Evolutionary conservation across 2,797 vertebrate genomes (phyloP).

Genomic region (Rhabdophis nuchalis): DNA sequence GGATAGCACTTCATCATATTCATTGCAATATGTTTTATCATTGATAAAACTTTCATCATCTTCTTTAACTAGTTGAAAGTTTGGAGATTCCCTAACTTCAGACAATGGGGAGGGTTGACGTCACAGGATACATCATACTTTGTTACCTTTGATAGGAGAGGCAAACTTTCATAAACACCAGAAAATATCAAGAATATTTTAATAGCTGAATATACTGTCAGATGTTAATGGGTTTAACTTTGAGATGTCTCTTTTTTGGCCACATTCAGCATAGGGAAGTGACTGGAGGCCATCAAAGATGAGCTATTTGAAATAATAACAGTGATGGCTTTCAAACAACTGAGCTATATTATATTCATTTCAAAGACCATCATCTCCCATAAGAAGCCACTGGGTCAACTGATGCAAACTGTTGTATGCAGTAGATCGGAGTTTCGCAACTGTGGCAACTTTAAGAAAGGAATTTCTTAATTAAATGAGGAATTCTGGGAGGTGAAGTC

Average conservation of each 20-base stretch:
- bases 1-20: slow-evolving; percentile 31
- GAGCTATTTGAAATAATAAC: not conserved
- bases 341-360: not conserved
- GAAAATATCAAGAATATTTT: not conserved
- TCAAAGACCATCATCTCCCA: not conserved
- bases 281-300: not conserved
- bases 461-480: too few species aligned
- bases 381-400: not conserved
- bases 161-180: not conserved
- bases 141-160: not conserved
- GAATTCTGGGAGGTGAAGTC: too few species aligned
- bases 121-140: not conserved
- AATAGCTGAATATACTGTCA: not conserved
- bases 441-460: too few species aligned
- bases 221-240: not conserved
- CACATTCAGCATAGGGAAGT: not conserved
- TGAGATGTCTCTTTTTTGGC: not conserved
- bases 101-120: not conserved
- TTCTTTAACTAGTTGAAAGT: not conserved
- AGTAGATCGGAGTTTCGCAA: not conserved
- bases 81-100: not conserved
- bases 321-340: not conserved
- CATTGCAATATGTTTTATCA: not conserved
- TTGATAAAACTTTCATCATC: not conserved
- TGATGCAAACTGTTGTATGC: not conserved